Percentiles rank a stretch among this genome's conserved stretches.
Evolutionary conservation across 2,113 vertebrate genomes (phyloP).

Genomic region (Tragulus kanchil): DNA sequence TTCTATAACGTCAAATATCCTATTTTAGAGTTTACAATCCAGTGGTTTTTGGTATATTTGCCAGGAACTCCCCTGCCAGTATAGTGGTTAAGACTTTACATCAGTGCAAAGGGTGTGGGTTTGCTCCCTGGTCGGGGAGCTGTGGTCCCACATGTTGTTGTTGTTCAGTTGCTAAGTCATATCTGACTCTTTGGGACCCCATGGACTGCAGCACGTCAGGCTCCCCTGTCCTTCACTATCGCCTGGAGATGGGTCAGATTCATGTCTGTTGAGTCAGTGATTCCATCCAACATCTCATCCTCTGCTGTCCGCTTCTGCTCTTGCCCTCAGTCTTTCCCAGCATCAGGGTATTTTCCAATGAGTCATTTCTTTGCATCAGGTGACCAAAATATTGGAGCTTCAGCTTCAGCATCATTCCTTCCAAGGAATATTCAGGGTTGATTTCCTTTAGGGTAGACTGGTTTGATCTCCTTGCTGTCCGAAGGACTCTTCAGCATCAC

Average conservation of each 20-base stretch:
- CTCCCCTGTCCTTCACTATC: neutral
- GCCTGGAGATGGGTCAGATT: neutral
- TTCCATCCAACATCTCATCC: neutral
- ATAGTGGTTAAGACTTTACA: neutral
- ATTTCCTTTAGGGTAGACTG: neutral
- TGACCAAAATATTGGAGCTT: neutral
- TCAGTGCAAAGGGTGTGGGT: neutral
- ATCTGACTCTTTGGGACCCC: neutral
- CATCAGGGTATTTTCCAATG: neutral
- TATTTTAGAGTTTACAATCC: neutral
- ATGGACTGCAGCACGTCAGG: neutral
- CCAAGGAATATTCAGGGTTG: neutral
- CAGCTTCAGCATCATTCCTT: neutral
- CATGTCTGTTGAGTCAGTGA: neutral
- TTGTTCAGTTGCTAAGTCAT: neutral
- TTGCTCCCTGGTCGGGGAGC: neutral
- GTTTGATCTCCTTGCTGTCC: neutral
- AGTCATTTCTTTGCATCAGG: neutral
- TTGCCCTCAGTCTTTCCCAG: neutral
- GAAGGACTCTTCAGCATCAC: neutral
- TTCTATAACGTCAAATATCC: neutral
- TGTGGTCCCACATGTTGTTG: neutral
- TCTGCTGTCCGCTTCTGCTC: fast-evolving
- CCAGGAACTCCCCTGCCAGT: neutral
- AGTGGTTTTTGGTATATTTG: neutral